phyloP scores from a whole-genome alignment of 2,888 invertebrate genomes.

The Cephus spinipes region DNA sequence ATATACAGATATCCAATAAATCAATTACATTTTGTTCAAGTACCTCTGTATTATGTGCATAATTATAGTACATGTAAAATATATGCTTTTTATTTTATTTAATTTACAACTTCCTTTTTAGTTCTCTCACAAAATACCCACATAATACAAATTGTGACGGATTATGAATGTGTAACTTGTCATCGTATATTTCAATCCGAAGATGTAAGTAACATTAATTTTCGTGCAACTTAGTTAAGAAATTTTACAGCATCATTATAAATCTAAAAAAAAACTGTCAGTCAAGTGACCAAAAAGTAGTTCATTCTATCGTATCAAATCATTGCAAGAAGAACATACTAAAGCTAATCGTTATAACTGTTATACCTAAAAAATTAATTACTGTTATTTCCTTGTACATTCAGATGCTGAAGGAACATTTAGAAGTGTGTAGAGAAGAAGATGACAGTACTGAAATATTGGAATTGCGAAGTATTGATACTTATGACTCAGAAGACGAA shows the following conservation, averaged over 20 bases:
- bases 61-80: slow-evolving; percentile 5
- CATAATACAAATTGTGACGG: slow-evolving; percentile 54
- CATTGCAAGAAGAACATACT: background rate
- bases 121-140: slow-evolving; percentile 49
- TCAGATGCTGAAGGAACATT: slow-evolving; percentile 59
- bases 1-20: background rate
- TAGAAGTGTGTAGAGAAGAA: slow-evolving; percentile 60
- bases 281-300: background rate
- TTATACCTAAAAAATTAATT: background rate
- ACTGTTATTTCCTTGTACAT: background rate
- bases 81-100: slow-evolving; percentile 20
- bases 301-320: background rate
- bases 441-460: slow-evolving; percentile 55
- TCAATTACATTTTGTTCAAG: background rate
- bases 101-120: slow-evolving; percentile 27
- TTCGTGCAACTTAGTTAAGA: background rate
- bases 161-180: slow-evolving; percentile 62
- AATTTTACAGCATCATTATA: background rate
- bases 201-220: slow-evolving; percentile 44
- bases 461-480: slow-evolving; percentile 49
- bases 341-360: background rate
- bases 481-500: slow-evolving; percentile 55
- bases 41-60: slow-evolving; percentile 1
- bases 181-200: slow-evolving; percentile 57
- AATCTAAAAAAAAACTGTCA: background rate